Base-by-base conservation (phyloP, 1,140 invertebrate species). In the Matsumurasca onukii region DNA sequence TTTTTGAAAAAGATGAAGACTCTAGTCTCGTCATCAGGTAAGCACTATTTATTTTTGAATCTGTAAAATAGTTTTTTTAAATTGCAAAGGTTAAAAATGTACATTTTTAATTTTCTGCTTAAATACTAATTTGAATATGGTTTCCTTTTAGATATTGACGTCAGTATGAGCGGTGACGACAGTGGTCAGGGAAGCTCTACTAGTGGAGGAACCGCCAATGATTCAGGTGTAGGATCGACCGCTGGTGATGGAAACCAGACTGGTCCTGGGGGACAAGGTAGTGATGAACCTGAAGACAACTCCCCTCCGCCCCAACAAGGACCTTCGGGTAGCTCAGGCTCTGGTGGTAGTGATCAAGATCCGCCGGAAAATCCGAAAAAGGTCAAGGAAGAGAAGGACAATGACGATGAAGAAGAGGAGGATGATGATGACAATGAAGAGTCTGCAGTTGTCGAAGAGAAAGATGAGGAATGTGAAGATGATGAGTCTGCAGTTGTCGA, bases 401-500 rank as follows among this genome's bases (percentile, higher is more conserved):
- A 59, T n/a, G 55, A 3, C n/a, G 15, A 59, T 59, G 55, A 59
- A 2, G 55, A 59, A 5, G n/a, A n/a, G n/a, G n/a, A n/a, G n/a
- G 55, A 59, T 24, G 22, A 27, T n/a, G 25, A 5, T 29, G 55
- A 25, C 25, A 27, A 25, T 27, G 55, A 59, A 5, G 55, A 59
- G 12, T 52, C 9, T 22, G 9, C 22, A 13, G 49, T 15, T 52
- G 22, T 24, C 3, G 13, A 13, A 3, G n/a, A n/a, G n/a, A n/a
- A n/a, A n/a, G 55, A 59, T 24, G 22, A 27, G 5, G 25, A 5
- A 13, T 27, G 2, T 29, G 55, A 25, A 9, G 55, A 25, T 27
- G 55, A 59, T 5, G 55, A 59, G 12, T 52, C 9, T 22, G 9
- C 22, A 13, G 49, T 15, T 52, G 22, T 24, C 3, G 13, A 13